phyloP scores from a whole-genome alignment of 1,140 invertebrate species.

The Euura saliciscinereae region DNA sequence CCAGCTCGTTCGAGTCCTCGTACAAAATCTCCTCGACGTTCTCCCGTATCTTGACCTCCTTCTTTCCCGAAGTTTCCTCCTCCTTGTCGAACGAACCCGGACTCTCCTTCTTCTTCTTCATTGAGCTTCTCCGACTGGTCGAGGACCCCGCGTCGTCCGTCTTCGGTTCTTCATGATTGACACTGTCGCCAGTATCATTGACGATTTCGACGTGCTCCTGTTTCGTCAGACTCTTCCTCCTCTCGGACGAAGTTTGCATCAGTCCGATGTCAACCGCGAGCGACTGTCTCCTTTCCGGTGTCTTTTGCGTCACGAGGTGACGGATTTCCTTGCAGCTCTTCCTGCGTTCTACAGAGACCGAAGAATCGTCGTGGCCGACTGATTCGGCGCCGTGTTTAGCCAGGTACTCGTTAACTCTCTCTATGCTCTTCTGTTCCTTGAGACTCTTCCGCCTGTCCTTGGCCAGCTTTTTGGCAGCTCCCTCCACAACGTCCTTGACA shows the following conservation, averaged over 20 bases:
- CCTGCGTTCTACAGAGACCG: neutral
- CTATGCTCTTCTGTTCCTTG: slow-evolving; percentile 38
- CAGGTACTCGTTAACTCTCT: slow-evolving; percentile 36
- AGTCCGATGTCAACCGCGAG: neutral
- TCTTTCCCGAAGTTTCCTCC: slow-evolving; percentile 11
- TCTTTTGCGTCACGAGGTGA: neutral
- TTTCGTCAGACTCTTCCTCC: slow-evolving; percentile 9
- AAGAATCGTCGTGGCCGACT: neutral
- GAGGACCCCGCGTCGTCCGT: too few species aligned
- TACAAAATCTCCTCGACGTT: slow-evolving; percentile 42
- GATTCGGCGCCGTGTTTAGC: slow-evolving; percentile 25
- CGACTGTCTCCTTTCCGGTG: neutral
- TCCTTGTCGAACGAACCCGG: too few species aligned
- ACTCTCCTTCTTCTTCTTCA: too few species aligned
- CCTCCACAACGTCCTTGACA: slow-evolving; percentile 21
- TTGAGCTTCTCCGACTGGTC: too few species aligned
- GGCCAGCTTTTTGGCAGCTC: neutral
- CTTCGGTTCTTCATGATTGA: too few species aligned
- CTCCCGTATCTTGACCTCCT: slow-evolving; percentile 49
- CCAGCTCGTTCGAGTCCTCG: slow-evolving; percentile 26
- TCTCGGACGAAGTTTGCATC: neutral
- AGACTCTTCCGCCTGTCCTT: slow-evolving; percentile 33
- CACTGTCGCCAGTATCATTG: neutral
- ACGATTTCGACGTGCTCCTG: neutral
- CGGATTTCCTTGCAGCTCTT: neutral